Evolutionary conservation across 2,888 invertebrate species (phyloP).

Genomic region (Ellobium chinense): DNA sequence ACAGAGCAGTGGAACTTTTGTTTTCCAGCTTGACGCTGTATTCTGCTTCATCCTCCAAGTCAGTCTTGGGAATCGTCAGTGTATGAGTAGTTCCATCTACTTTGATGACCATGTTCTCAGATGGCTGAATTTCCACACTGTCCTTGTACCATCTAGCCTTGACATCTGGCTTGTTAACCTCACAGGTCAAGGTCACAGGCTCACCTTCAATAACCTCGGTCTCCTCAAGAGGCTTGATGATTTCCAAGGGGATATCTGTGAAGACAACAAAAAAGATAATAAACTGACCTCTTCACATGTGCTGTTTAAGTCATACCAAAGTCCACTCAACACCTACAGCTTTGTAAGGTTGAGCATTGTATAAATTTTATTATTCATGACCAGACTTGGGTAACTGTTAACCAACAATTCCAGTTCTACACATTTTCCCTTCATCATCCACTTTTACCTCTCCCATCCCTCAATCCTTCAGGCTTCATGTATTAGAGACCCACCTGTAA

Average conservation of each 20-base stretch:
- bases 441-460: no score
- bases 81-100: conserved; percentile 82
- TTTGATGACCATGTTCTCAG: conserved; percentile 88
- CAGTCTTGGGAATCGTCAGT: conserved; percentile 89
- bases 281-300: no score
- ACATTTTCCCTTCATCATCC: no score
- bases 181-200: conserved; percentile 61
- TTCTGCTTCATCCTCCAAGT: conserved; percentile 68
- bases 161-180: conserved; percentile 65
- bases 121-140: conserved; percentile 82
- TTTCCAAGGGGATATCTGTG: conserved; percentile 92
- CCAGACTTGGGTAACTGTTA: no score
- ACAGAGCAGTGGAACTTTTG: conserved; percentile 63
- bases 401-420: no score
- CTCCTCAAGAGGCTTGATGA: conserved; percentile 89
- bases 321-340: no score
- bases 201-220: conserved; percentile 79
- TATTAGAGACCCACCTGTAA: no score
- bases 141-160: conserved; percentile 66
- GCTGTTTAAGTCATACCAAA: no score
- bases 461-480: no score
- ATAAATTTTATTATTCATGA: no score
- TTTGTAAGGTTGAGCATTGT: no score
- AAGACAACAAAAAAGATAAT: no score
- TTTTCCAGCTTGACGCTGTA: conserved; percentile 65